Percentiles rank a stretch among this genome's conserved stretches.
Evolutionary conservation across 2,797 vertebrate genomes (phyloP).

Genomic region (Sebastes baramenuke): DNA sequence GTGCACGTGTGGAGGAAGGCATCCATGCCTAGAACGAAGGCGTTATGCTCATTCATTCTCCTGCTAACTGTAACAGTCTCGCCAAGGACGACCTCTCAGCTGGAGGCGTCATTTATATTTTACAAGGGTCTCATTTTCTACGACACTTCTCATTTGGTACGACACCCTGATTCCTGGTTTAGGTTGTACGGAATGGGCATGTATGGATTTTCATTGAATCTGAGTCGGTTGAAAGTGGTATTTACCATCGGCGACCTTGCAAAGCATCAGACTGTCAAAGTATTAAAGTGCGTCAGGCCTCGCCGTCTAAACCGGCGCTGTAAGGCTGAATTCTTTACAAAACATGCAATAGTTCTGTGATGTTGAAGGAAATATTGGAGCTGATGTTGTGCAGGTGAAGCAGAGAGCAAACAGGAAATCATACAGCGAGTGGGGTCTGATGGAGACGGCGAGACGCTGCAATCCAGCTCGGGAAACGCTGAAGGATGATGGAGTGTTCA

Average conservation of each 20-base stretch:
- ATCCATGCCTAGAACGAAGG: neutral
- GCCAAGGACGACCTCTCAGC: slow-evolving; percentile 22
- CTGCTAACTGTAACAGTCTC: neutral
- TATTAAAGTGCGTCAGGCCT: neutral
- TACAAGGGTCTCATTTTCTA: neutral
- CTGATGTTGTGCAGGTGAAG: neutral
- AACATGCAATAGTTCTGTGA: accelerated
- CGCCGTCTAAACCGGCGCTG: neutral
- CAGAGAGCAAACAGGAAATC: slow-evolving; percentile 28
- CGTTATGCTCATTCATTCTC: slow-evolving; percentile 15
- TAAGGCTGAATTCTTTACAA: neutral
- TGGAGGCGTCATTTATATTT: slow-evolving; percentile 17
- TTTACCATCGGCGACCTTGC: neutral
- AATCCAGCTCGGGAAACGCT: slow-evolving; percentile 15
- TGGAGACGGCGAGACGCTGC: slow-evolving; percentile 1
- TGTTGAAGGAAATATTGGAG: neutral
- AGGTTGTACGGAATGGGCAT: neutral
- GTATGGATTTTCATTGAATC: neutral
- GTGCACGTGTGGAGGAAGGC: neutral
- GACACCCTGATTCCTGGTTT: neutral
- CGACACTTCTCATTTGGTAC: neutral
- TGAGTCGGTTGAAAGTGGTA: neutral
- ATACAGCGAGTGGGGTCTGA: neutral
- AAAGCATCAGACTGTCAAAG: neutral
- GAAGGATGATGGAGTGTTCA: slow-evolving; percentile 46